Conservation (phyloP, 2,888 invertebrate genomes). For the Embidobia sp. region DNA sequence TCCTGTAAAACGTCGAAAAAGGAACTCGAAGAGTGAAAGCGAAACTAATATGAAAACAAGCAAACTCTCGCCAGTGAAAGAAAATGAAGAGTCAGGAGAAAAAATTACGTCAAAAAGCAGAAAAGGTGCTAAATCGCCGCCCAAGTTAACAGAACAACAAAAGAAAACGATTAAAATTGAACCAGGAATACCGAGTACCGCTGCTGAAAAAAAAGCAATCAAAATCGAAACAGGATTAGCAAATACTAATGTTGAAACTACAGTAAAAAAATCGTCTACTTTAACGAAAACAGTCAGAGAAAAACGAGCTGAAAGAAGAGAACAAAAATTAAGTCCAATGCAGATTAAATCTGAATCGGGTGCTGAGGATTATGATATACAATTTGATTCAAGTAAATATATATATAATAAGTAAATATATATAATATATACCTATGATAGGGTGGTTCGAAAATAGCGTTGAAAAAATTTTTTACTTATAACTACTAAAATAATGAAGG, state of each 20-base stretch:
- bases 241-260: background rate
- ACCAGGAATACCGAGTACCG: constrained; percentile 6
- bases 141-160: constrained; percentile 69
- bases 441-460: background rate
- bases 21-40: constrained; percentile 80
- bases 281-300: constrained; percentile 74
- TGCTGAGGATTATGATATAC: constrained; percentile 50
- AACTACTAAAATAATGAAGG: too few species aligned
- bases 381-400: constrained; percentile 63
- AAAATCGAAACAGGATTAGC: constrained; percentile 29
- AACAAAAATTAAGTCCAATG: constrained; percentile 64
- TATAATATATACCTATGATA: too few species aligned
- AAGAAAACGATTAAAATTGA: constrained; percentile 43
- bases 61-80: constrained; percentile 50
- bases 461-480: too few species aligned
- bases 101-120: constrained; percentile 75
- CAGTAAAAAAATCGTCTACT: constrained; percentile 52
- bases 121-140: constrained; percentile 77
- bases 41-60: constrained; percentile 53
- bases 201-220: too few species aligned
- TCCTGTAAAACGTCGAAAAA: constrained; percentile 78
- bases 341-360: constrained; percentile 33
- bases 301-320: constrained; percentile 81
- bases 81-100: constrained; percentile 65
- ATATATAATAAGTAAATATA: too few species aligned